A percentile compares a stretch with the other conserved stretches of the same genome.
phyloP scores from a whole-genome alignment of 92 coral and sea anemone species.

The Desmophyllum pertusum region DNA sequence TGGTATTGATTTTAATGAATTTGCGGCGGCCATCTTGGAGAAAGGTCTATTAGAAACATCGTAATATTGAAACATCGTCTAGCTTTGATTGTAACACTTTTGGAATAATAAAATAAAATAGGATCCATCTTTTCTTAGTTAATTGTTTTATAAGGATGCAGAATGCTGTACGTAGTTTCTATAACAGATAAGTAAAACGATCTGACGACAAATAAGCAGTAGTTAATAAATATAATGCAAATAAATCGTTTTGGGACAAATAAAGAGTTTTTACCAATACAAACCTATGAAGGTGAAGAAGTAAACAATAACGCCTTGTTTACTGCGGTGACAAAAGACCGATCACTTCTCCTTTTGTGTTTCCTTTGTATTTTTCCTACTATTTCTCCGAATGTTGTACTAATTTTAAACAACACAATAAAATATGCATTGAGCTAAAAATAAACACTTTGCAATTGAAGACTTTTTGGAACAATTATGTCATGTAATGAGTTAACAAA shows the following conservation, averaged over 20 bases:
- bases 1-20: no score
- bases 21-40: no score
- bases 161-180: no score
- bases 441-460: neutral
- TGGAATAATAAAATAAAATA: no score
- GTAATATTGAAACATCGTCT: neutral
- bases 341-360: neutral
- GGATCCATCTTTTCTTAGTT: no score
- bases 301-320: neutral
- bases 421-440: conserved; percentile 7
- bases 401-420: neutral
- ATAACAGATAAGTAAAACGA: neutral
- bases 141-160: no score
- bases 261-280: neutral
- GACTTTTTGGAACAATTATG: conserved; percentile 8
- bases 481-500: conserved; percentile 5
- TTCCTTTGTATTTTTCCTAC: neutral
- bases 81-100: neutral
- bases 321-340: neutral
- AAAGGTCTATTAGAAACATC: no score
- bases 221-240: neutral
- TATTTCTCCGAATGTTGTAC: neutral
- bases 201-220: neutral
- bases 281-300: neutral
- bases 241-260: no score